Conservation (phyloP, 2,113 vertebrate genomes). For the Podarcis cretensis region DNA sequence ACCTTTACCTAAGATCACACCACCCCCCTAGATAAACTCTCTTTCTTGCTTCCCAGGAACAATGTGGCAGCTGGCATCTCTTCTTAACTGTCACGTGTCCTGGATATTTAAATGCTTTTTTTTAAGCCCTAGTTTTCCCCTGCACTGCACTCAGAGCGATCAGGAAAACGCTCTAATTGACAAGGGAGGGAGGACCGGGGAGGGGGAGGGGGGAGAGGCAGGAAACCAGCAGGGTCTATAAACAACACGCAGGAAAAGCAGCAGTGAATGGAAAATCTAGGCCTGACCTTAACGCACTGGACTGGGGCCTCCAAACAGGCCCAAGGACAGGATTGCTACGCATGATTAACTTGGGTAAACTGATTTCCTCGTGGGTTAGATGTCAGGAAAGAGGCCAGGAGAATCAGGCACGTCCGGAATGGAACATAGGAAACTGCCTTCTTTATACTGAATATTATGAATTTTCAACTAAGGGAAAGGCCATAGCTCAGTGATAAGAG, state of each 20-base stretch:
- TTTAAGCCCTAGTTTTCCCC: background rate
- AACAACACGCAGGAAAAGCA: background rate
- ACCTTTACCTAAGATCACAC: no score
- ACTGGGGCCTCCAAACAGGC: background rate
- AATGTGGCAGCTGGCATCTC: background rate
- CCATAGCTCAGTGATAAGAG: no score
- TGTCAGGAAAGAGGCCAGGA: background rate
- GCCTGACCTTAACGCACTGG: background rate
- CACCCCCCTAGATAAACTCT: no score
- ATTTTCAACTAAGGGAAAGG: no score
- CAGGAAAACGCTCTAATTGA: conserved; percentile 29
- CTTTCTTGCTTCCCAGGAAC: background rate
- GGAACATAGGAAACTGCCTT: no score
- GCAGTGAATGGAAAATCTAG: background rate
- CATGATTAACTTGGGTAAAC: background rate
- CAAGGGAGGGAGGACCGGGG: background rate
- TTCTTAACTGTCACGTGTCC: background rate
- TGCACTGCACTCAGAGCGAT: background rate
- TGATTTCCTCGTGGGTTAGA: background rate
- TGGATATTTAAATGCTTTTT: background rate
- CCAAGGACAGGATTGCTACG: background rate
- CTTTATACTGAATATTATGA: no score
- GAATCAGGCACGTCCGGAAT: no score
- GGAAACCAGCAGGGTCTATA: background rate
- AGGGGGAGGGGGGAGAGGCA: background rate